phyloP scores from a whole-genome alignment of 2,888 invertebrate species.

The Nephrotoma appendiculata region DNA sequence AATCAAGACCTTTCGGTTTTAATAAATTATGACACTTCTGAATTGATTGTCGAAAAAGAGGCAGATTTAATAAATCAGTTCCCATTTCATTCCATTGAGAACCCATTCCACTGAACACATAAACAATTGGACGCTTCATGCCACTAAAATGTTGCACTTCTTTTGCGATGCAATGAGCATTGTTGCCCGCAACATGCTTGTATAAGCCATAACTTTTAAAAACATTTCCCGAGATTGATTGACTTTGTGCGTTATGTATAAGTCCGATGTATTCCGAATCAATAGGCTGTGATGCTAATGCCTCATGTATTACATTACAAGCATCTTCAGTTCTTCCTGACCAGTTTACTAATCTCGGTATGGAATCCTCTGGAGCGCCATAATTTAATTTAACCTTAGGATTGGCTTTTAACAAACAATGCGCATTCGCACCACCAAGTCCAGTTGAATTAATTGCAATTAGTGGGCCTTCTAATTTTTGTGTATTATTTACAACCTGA shows the following conservation, averaged over 20 bases:
- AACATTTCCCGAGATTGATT: slow-evolving; percentile 47
- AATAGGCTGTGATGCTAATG: slow-evolving; percentile 42
- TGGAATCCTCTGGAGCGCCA: slow-evolving; percentile 44
- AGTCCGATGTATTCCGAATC: slow-evolving; percentile 44
- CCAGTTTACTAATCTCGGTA: slow-evolving; percentile 56
- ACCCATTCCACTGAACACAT: slow-evolving; percentile 85
- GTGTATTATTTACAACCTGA: slow-evolving; percentile 51
- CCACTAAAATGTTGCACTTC: slow-evolving; percentile 47
- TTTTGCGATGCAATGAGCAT: slow-evolving; percentile 33
- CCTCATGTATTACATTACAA: slow-evolving; percentile 46
- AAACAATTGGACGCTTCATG: slow-evolving; percentile 61
- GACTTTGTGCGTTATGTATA: slow-evolving; percentile 42
- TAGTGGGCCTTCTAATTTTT: too few species aligned
- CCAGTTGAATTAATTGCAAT: too few species aligned
- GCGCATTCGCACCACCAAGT: too few species aligned
- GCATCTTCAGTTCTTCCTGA: slow-evolving; percentile 72
- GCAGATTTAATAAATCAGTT: slow-evolving; percentile 53
- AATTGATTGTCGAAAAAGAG: slow-evolving; percentile 54
- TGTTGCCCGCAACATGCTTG: slow-evolving; percentile 16
- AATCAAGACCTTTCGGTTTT: slow-evolving; percentile 43
- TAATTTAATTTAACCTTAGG: slow-evolving; percentile 33
- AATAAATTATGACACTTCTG: slow-evolving; percentile 41
- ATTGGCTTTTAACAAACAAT: slow-evolving; percentile 30
- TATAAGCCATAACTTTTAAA: slow-evolving; percentile 59
- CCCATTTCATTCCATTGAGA: slow-evolving; percentile 83